A percentile compares a stretch with the other conserved stretches of the same genome.
phyloP scores from a whole-genome alignment of 2,113 vertebrate species.

The Sebastes fasciatus region DNA sequence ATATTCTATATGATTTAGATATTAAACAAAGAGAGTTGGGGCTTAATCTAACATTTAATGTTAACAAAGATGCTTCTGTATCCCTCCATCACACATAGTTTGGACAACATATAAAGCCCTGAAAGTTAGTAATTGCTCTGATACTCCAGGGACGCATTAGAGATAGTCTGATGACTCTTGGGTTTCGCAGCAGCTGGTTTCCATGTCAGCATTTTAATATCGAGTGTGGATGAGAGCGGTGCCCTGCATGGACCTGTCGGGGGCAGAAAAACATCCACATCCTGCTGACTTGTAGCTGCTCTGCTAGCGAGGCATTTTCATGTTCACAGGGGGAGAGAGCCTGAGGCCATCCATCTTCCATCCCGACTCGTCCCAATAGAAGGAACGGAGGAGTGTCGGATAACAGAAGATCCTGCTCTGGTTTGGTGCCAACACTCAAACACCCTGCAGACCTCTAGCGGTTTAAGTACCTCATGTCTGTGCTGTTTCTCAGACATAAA shows the following conservation, averaged over 20 bases:
- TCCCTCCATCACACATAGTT: neutral
- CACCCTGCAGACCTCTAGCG: neutral
- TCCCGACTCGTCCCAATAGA: constrained; percentile 3
- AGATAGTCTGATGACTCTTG: constrained; percentile 30
- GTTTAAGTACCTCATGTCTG: neutral
- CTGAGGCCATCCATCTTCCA: constrained; percentile 51
- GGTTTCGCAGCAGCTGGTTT: constrained; percentile 39
- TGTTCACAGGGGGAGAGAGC: constrained; percentile 28
- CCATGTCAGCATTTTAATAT: constrained; percentile 56
- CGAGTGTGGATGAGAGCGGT: constrained; percentile 5
- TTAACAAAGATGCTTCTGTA: neutral
- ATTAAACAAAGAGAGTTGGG: neutral
- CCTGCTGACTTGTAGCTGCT: constrained; percentile 64
- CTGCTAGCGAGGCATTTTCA: constrained; percentile 58
- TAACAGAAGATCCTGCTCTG: constrained; percentile 34
- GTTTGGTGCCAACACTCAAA: constrained; percentile 19
- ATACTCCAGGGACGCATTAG: constrained; percentile 1
- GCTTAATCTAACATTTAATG: neutral
- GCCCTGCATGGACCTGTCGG: constrained; percentile 51
- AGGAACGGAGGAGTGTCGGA: constrained; percentile 25
- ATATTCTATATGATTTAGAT: neutral
- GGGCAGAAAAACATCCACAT: constrained; percentile 53
- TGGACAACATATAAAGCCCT: neutral
- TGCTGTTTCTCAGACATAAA: constrained; percentile 14
- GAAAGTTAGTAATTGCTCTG: constrained; percentile 5